A percentile compares a stretch with the other conserved stretches of the same genome.
Evolutionary conservation across 2,888 invertebrate genomes (phyloP).

Genomic region (Lithosia quadra): DNA sequence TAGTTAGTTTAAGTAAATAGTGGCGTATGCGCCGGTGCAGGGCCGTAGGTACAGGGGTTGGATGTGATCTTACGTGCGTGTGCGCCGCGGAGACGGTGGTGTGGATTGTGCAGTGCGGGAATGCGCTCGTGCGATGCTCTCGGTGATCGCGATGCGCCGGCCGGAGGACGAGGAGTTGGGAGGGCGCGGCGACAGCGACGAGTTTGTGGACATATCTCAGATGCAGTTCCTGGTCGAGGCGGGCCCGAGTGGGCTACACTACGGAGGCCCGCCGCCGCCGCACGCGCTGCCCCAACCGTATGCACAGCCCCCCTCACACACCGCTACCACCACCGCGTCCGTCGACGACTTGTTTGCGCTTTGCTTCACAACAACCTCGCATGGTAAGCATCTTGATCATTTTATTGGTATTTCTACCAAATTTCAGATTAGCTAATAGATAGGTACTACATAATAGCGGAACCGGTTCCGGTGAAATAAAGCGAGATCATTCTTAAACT

Average conservation of each 20-base stretch:
- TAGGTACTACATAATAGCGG: conserved; percentile 26
- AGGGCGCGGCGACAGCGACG: conserved; percentile 87
- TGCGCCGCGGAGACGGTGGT: conserved; percentile 64
- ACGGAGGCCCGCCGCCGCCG: conserved; percentile 82
- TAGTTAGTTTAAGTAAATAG: conserved; percentile 66
- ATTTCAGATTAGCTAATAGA: conserved; percentile 14
- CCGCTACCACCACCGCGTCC: conserved; percentile 85
- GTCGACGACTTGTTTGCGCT: conserved; percentile 92
- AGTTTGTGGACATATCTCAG: conserved; percentile 94
- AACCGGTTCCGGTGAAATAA: conserved; percentile 52
- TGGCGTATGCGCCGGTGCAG: conserved; percentile 57
- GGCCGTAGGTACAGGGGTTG: conserved; percentile 48
- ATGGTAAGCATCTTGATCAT: conserved; percentile 81
- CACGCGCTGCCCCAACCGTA: conserved; percentile 80
- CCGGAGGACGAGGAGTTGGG: conserved; percentile 89
- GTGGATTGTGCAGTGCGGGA: conserved; percentile 76
- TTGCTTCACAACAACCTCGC: conserved; percentile 89
- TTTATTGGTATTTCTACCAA: conserved; percentile 20
- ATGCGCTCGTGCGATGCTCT: conserved; percentile 86
- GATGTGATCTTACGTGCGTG: conserved; percentile 58
- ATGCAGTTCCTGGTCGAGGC: conserved; percentile 91
- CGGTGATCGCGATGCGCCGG: conserved; percentile 92
- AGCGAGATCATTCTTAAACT: conserved; percentile 41
- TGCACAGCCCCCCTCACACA: conserved; percentile 68
- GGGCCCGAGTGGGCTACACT: conserved; percentile 83